A percentile compares a stretch with the other conserved stretches of the same genome.
These are phyloP conservation scores for Cyprinodon tularosa DNA, from an alignment of 2,113 vertebrate genomes.

Conservation along the genomic window DNA sequence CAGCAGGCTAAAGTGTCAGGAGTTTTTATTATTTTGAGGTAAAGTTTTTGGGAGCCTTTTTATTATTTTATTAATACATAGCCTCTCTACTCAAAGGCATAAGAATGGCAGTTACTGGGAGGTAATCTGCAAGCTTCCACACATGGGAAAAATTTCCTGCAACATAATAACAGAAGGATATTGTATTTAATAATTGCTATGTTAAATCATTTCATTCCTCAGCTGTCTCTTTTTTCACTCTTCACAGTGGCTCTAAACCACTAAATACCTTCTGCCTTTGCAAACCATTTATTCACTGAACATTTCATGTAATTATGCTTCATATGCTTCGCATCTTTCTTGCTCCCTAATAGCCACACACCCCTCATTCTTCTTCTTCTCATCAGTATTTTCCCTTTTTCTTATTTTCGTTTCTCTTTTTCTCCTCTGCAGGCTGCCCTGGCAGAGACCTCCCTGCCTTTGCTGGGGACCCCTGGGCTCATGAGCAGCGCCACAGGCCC, in stretches of 20 bases:
- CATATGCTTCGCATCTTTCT: not conserved
- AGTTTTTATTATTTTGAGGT: conserved; percentile 88
- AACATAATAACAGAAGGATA: conserved; percentile 30
- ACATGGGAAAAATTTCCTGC: conserved; percentile 34
- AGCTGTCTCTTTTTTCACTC: conserved; percentile 11
- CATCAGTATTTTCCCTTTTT: not conserved
- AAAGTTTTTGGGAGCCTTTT: conserved; percentile 84
- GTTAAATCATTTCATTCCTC: conserved; percentile 29
- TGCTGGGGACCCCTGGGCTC: conserved; percentile 92
- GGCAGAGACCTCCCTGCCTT: conserved; percentile 97
- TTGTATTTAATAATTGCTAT: conserved; percentile 43
- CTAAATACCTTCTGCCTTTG: conserved; percentile 1
- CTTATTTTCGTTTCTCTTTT: not conserved
- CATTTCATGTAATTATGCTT: not conserved
- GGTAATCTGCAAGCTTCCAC: conserved; percentile 50
- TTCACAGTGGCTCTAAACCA: conserved; percentile 2
- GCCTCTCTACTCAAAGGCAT: conserved; percentile 52
- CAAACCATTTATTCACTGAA: not conserved
- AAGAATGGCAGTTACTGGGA: conserved; percentile 53
- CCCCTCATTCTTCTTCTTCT: not conserved
- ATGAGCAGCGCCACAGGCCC: conserved; percentile 92
- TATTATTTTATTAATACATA: conserved; percentile 32
- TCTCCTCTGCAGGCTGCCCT: conserved; percentile 86
- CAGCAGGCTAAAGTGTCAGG: conserved; percentile 92
- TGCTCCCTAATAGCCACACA: not conserved